Base-by-base conservation (phyloP, 2,888 invertebrate species). In the Cryptus viduatorius region DNA sequence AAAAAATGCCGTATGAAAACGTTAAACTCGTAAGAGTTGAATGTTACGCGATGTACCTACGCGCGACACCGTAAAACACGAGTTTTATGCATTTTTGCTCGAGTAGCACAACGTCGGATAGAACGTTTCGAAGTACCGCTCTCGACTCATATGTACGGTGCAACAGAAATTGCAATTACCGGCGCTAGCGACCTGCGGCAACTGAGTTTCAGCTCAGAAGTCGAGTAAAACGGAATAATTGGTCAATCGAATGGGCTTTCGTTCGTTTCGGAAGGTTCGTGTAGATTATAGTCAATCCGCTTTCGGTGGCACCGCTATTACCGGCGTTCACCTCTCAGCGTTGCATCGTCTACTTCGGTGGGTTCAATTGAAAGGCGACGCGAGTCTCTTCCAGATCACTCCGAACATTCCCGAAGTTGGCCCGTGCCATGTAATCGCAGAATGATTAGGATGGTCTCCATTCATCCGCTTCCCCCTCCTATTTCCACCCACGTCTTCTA, bases 361-460 rank as follows among this genome's bases (percentile, higher is more conserved):
- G 56, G 7, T 68, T 61, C 75, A 75, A 81, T 69, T 81, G 68
- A 76, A 75, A 50, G 68, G 75, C 10, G 16, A 37, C 12, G 16
- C 53, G 12, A 42, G 29, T 75, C 42, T 4, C 61, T 69, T 59
- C 4, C 44, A 14, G n/a, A 14, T 67, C 24, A 19, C n/a, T 10
- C 44, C 24, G 14, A 67, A 44, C 48, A 78, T 69, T 56, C 31
- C 31, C 7, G 19, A 10, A 19, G n/a, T 59, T 81, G 68, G 5
- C 61, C 61, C 75, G 24, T 69, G 37, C 37, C 48, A 1, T 61
- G 24, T 42, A 69, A 59, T 69, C 53, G 75, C 68, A 80, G 46
- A 73, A 61, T 80, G 61, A 80, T 80, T 80, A 80, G 53, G 37
- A 37, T 65, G 71, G 53, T 19, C 44, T 72, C 69, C 42, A 16